phyloP scores from a whole-genome alignment of 2,888 invertebrate genomes.

The Microplitis deprimator region DNA sequence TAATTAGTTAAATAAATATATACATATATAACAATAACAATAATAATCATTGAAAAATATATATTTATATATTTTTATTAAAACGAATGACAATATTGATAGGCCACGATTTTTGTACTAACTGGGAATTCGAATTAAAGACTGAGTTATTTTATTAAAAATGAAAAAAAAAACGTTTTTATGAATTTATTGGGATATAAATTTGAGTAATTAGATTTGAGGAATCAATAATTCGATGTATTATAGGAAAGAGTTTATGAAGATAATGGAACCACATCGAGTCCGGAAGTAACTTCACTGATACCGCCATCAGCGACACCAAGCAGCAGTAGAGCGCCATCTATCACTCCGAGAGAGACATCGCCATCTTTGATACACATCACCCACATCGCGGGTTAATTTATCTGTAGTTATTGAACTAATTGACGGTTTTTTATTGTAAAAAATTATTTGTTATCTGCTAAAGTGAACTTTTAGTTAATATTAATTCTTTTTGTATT shows the following conservation, averaged over 20 bases:
- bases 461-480: too few species aligned
- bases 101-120: slow-evolving; percentile 19
- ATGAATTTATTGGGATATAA: neutral
- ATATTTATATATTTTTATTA: too few species aligned
- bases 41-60: neutral
- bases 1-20: neutral
- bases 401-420: neutral
- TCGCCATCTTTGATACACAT: slow-evolving; percentile 75
- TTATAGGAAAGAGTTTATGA: slow-evolving; percentile 68
- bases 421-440: too few species aligned
- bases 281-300: slow-evolving; percentile 81
- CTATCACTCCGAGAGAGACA: slow-evolving; percentile 73
- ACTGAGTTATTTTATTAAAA: slow-evolving; percentile 38
- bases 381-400: slow-evolving; percentile 52
- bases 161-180: neutral
- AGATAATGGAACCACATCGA: slow-evolving; percentile 68
- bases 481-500: too few species aligned
- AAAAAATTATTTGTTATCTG: too few species aligned
- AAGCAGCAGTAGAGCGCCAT: slow-evolving; percentile 74
- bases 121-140: slow-evolving; percentile 50
- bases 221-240: slow-evolving; percentile 63
- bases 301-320: slow-evolving; percentile 77
- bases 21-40: slow-evolving; percentile 10
- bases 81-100: too few species aligned
- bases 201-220: neutral